These are phyloP conservation scores for Sebastolobus altivelis DNA, from an alignment of 2,797 vertebrate genomes.

Conservation along the genomic window DNA sequence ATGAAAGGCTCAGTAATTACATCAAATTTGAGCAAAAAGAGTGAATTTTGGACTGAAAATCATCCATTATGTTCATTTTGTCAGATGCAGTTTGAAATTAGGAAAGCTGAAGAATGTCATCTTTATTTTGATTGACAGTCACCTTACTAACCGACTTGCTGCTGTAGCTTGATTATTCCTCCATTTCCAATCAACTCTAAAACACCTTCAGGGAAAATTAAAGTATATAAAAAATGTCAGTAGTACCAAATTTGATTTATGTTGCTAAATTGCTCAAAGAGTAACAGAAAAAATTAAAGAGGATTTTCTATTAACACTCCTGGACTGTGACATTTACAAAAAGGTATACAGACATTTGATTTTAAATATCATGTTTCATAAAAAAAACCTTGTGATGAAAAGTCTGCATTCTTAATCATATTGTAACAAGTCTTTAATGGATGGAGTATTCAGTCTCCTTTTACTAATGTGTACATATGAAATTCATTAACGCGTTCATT, in stretches of 20 bases:
- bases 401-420: neutral
- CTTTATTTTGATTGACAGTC: neutral
- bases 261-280: neutral
- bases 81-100: slow-evolving; percentile 1
- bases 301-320: neutral
- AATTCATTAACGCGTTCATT: neutral
- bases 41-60: slow-evolving; percentile 18
- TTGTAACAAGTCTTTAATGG: neutral
- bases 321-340: slow-evolving; percentile 2
- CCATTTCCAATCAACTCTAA: neutral
- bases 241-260: neutral
- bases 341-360: neutral
- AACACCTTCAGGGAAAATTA: neutral
- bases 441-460: neutral
- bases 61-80: neutral
- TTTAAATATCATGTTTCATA: neutral
- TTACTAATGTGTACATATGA: neutral
- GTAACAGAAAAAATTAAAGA: neutral
- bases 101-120: neutral
- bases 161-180: neutral
- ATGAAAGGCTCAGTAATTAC: slow-evolving; percentile 12
- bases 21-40: neutral
- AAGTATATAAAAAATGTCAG: neutral
- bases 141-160: neutral
- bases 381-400: neutral